Conservation (phyloP, 2,113 vertebrate species). For the Dipodomys stephensi region DNA sequence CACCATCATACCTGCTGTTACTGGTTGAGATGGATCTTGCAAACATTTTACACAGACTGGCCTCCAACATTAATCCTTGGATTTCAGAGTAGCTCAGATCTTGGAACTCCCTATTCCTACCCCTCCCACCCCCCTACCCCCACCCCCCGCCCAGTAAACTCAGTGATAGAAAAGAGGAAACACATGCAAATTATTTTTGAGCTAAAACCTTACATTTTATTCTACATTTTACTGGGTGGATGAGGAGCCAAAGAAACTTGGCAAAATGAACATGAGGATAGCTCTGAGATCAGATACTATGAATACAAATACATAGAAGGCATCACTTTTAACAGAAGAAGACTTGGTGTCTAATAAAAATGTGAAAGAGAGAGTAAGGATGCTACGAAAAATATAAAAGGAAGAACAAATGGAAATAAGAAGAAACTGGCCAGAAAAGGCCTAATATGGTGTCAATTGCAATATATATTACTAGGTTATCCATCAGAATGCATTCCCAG, state of each 20-base stretch:
- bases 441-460: background rate
- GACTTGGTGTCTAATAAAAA: background rate
- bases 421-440: background rate
- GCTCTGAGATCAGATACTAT: too few relatives aligned
- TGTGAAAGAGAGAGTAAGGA: background rate
- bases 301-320: background rate
- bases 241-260: background rate
- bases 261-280: background rate
- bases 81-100: too few relatives aligned
- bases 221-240: background rate
- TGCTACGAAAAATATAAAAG: background rate
- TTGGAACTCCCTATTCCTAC: too few relatives aligned
- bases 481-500: background rate
- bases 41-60: too few relatives aligned
- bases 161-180: background rate
- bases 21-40: too few relatives aligned
- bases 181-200: background rate
- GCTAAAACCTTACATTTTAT: background rate
- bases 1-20: too few relatives aligned
- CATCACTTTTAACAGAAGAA: background rate
- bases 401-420: background rate
- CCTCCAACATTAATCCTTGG: too few relatives aligned
- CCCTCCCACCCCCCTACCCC: too few relatives aligned
- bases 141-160: too few relatives aligned
- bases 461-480: background rate